These are phyloP conservation scores for Hyperoplus immaculatus DNA, from an alignment of 2,797 vertebrate species.

Conservation along the genomic window DNA sequence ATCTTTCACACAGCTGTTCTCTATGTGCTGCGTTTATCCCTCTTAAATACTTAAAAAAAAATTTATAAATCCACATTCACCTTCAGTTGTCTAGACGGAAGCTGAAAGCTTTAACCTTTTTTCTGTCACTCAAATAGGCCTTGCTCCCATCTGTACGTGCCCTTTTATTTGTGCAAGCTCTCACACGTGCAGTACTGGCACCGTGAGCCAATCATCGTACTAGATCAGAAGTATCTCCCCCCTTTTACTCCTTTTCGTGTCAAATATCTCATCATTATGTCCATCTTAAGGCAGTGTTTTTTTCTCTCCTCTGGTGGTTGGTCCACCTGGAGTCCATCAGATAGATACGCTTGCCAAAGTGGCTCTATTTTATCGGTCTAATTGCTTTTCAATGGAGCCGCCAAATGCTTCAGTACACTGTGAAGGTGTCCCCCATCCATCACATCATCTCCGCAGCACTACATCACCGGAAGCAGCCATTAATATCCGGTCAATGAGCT, in stretches of 20 bases:
- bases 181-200: neutral
- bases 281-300: constrained; percentile 42
- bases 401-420: constrained; percentile 66
- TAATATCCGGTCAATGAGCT: constrained; percentile 72
- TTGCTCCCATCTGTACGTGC: neutral
- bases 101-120: constrained; percentile 2
- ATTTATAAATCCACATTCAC: neutral
- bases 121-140: neutral
- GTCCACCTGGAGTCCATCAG: constrained; percentile 41
- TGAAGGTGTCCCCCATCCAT: constrained; percentile 73
- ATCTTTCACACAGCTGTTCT: neutral
- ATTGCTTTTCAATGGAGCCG: constrained; percentile 67
- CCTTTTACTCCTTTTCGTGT: constrained; percentile 6
- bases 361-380: constrained; percentile 59
- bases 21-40: neutral
- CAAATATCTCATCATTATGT: constrained; percentile 32
- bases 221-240: neutral
- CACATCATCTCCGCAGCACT: constrained; percentile 49
- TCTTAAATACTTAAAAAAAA: neutral
- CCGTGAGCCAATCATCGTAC: neutral
- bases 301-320: constrained; percentile 15
- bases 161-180: neutral
- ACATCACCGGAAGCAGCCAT: constrained; percentile 66
- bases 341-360: constrained; percentile 50
- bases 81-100: constrained; percentile 2